Conservation (phyloP, 2,888 invertebrate species). For the Thereva nobilitata region DNA sequence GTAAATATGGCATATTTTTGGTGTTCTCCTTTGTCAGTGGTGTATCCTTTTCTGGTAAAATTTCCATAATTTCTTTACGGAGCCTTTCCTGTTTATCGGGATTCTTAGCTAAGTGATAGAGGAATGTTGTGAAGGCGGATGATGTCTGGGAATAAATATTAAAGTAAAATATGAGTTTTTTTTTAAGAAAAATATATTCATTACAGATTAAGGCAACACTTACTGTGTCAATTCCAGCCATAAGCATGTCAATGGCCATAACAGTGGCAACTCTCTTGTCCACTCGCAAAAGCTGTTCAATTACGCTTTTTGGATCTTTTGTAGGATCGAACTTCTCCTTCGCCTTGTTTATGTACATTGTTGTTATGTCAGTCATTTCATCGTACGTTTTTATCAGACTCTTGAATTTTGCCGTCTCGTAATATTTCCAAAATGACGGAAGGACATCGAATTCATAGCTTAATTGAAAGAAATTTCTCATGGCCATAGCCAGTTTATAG, state of each 20-base stretch:
- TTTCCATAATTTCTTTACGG: constrained; percentile 62
- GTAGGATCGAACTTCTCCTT: background rate
- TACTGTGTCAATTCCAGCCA: constrained; percentile 76
- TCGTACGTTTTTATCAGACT: constrained; percentile 51
- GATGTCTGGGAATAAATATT: no score
- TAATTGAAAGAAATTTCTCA: constrained; percentile 49
- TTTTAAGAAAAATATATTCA: background rate
- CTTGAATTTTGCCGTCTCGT: constrained; percentile 49
- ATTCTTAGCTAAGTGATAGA: constrained; percentile 63
- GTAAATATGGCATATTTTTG: constrained; percentile 65
- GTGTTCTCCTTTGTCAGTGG: constrained; percentile 58
- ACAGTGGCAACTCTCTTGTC: constrained; percentile 67
- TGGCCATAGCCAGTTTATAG: constrained; percentile 45
- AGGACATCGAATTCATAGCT: constrained; percentile 51
- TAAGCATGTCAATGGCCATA: constrained; percentile 73
- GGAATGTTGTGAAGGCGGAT: constrained; percentile 47
- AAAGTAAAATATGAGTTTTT: constrained; percentile 44
- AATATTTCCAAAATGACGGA: constrained; percentile 53
- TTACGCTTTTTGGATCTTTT: constrained; percentile 59
- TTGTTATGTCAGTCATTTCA: constrained; percentile 49
- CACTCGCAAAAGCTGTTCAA: constrained; percentile 66
- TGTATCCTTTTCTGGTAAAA: constrained; percentile 54
- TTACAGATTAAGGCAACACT: constrained; percentile 42
- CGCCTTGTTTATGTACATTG: constrained; percentile 55
- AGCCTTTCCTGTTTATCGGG: constrained; percentile 68